phyloP scores from a whole-genome alignment of 1,140 invertebrate genomes.

The Hylaeus anthracinus region DNA sequence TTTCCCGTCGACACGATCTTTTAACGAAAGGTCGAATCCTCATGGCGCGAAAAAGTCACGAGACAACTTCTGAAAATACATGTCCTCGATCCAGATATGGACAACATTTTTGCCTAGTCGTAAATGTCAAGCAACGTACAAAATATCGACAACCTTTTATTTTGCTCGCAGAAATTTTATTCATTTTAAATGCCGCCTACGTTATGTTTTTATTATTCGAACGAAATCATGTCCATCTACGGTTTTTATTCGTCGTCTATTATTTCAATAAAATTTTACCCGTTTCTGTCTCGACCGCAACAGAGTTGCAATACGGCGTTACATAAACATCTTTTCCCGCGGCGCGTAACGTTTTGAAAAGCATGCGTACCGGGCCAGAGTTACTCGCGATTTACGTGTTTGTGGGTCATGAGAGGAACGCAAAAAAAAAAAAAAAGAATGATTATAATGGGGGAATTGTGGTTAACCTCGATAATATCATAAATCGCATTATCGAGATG shows the following conservation, averaged over 20 bases:
- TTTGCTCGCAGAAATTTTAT: no score
- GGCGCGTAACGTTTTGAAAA: neutral
- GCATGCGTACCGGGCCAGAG: neutral
- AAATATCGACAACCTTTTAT: no score
- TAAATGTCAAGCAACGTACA: no score
- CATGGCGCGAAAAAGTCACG: neutral
- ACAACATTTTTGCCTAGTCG: no score
- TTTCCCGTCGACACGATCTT: neutral
- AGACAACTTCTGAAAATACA: neutral
- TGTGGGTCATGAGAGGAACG: neutral
- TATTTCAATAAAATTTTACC: no score
- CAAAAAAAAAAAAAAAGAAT: constrained; percentile 13
- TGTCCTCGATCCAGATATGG: neutral
- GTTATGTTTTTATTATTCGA: no score
- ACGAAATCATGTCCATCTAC: no score
- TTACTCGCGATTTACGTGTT: neutral
- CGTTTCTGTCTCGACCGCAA: no score
- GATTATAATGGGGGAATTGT: constrained; percentile 44
- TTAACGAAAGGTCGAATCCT: neutral
- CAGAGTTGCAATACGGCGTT: neutral
- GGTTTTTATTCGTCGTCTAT: no score
- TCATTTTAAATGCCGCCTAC: no score
- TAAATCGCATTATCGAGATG: constrained; percentile 42
- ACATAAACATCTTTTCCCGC: neutral
- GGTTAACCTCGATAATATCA: constrained; percentile 52